These are phyloP conservation scores for Lipophrys pholis DNA, from an alignment of 2,113 vertebrate genomes.

Conservation along the genomic window DNA sequence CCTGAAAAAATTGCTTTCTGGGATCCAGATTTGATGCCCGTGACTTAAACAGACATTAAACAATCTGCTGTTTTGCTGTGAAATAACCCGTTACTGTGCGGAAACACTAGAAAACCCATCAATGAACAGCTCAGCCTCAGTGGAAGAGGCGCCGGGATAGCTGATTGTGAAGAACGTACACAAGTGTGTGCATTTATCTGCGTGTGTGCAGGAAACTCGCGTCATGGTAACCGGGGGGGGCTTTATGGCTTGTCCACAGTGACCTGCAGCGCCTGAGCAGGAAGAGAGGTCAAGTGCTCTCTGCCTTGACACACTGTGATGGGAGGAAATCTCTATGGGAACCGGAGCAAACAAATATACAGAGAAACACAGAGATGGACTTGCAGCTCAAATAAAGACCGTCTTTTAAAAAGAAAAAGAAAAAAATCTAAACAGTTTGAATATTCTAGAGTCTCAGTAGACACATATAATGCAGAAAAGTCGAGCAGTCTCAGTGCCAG, in stretches of 20 bases:
- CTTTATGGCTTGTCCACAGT: conserved; percentile 19
- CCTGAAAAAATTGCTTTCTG: no score
- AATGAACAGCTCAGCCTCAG: no score
- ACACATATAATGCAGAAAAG: not conserved
- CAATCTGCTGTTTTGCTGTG: no score
- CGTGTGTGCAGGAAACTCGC: conserved; percentile 24
- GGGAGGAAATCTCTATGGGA: conserved; percentile 56
- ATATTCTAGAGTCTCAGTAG: not conserved
- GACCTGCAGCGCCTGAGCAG: conserved; percentile 46
- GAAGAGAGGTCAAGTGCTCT: conserved; percentile 50
- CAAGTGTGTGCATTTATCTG: conserved; percentile 7
- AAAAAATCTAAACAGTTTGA: not conserved
- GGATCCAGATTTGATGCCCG: no score
- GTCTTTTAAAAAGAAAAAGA: not conserved
- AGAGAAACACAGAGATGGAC: not conserved
- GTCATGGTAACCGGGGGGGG: conserved; percentile 32
- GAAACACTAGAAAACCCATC: no score
- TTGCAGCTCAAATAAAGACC: not conserved
- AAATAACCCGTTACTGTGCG: no score
- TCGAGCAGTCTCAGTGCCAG: not conserved
- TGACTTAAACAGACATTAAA: no score
- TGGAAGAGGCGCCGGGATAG: not conserved
- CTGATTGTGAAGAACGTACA: not conserved
- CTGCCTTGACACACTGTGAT: conserved; percentile 33
- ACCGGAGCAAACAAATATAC: conserved; percentile 60